Base-by-base conservation (phyloP, 2,113 vertebrate species). In the Acrocephalus kingi region DNA sequence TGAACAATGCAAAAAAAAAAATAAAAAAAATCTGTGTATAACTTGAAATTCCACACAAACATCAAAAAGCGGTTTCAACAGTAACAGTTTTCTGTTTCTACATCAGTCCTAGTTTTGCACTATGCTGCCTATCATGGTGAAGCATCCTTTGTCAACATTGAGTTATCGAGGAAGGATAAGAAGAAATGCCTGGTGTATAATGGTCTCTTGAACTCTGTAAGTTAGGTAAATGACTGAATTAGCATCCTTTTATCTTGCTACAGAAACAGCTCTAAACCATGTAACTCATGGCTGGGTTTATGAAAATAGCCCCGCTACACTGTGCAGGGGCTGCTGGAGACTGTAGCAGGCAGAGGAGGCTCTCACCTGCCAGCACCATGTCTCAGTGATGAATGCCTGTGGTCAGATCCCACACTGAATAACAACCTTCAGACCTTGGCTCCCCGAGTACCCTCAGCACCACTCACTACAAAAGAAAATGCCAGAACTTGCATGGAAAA, bases 251-350 rank as follows among this genome's bases (percentile, higher is more conserved):
- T 33, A 49, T 37, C 71, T 64, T 13, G 52, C 49, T 85, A 14
- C 41, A 78, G 64, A 74, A 93, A 55, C 19, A 82, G 48, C 46
- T 89, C 58, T 72, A 61, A 82, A 48, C 25, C 30, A 41, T 0
- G 0, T 24, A 86, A 71, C 27, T 63, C n/a, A 3, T 33, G 3
- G 1, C 51, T 27, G 46, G 13, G 37, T 74, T 63, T 45, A 55
- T 48, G 52, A 45, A 48, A 77, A 71, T 1, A 52, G 33, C 8
- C 56, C 51, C 19, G 35, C 35, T 67, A 51, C 39, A 22, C 17
- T 1, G 1, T 5, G 10, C 3, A 1, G 43, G 35, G 4, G 3
- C 12, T 13, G 41, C 4, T 0, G 2, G 35, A 58, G 39, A 46
- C 46, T 15, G 48, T 1, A 2, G 61, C 0, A 4, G 33, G 43